These are phyloP conservation scores for Hyposoter didymator DNA, from an alignment of 2,888 invertebrate genomes.

Conservation along the genomic window DNA sequence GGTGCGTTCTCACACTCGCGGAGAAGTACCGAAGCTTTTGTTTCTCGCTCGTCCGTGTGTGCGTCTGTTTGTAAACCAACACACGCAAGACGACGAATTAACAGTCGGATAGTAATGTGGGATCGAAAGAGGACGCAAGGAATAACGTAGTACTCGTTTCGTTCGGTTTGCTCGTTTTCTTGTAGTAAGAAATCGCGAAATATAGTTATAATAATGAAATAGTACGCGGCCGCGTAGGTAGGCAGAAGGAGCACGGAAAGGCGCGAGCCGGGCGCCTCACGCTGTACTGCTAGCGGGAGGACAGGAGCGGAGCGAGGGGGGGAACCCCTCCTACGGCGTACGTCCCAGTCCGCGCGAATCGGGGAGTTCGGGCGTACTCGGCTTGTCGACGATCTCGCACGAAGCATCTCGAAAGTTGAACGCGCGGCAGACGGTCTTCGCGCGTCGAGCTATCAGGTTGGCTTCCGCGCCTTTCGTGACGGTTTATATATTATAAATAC, in stretches of 20 bases:
- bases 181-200: constrained; percentile 21
- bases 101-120: constrained; percentile 19
- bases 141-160: constrained; percentile 39
- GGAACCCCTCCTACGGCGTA: neutral
- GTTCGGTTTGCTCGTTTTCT: constrained; percentile 12
- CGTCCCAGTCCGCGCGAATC: constrained; percentile 11
- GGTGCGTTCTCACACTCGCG: constrained; percentile 5
- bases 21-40: neutral
- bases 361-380: constrained; percentile 76
- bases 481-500: constrained; percentile 46
- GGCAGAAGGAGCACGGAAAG: neutral
- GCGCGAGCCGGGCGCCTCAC: neutral
- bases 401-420: constrained; percentile 79
- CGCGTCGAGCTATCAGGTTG: constrained; percentile 81
- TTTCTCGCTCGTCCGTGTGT: neutral
- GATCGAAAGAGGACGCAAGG: constrained; percentile 35
- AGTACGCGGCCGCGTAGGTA: neutral
- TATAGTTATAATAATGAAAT: constrained; percentile 16
- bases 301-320: neutral
- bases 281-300: neutral
- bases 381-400: constrained; percentile 77
- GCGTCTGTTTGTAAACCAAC: neutral
- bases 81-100: constrained; percentile 20
- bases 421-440: constrained; percentile 83
- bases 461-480: constrained; percentile 68